These are phyloP conservation scores for Drosophila trichaetosa DNA, from an alignment of 2,888 invertebrate species.

Conservation along the genomic window DNA sequence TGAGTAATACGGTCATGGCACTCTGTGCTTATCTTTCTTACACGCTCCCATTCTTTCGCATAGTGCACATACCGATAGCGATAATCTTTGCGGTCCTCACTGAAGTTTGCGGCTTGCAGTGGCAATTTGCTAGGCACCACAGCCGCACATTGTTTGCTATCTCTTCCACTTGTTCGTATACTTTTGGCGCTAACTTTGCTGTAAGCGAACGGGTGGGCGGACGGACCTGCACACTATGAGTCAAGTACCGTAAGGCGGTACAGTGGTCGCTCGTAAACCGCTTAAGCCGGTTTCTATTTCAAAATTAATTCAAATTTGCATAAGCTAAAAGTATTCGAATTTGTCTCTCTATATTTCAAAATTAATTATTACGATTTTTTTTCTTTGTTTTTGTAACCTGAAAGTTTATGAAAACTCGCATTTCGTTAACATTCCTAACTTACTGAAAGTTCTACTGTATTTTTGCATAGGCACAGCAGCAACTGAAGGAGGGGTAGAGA, in stretches of 20 bases:
- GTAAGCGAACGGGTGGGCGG: neutral
- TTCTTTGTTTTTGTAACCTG: neutral
- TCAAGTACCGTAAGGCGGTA: conserved; percentile 21
- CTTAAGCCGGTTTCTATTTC: neutral
- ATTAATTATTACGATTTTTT: neutral
- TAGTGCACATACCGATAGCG: conserved; percentile 40
- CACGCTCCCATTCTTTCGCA: neutral
- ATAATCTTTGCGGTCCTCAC: conserved; percentile 60
- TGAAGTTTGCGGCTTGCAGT: conserved; percentile 67
- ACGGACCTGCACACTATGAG: neutral
- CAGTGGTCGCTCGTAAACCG: neutral
- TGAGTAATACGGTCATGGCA: conserved; percentile 41
- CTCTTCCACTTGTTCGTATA: conserved; percentile 48
- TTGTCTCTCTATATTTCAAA: neutral
- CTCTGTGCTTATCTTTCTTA: conserved; percentile 5
- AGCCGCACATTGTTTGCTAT: conserved; percentile 71
- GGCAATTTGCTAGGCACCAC: conserved; percentile 64
- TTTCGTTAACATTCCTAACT: neutral
- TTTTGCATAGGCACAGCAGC: conserved; percentile 3
- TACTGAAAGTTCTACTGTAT: neutral
- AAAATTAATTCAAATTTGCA: neutral
- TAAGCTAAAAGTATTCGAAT: neutral
- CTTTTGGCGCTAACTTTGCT: conserved; percentile 46
- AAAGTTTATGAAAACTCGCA: neutral
- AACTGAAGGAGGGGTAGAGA: neutral